Conservation (phyloP, 2,888 invertebrate species). For the Cerastoderma edule region DNA sequence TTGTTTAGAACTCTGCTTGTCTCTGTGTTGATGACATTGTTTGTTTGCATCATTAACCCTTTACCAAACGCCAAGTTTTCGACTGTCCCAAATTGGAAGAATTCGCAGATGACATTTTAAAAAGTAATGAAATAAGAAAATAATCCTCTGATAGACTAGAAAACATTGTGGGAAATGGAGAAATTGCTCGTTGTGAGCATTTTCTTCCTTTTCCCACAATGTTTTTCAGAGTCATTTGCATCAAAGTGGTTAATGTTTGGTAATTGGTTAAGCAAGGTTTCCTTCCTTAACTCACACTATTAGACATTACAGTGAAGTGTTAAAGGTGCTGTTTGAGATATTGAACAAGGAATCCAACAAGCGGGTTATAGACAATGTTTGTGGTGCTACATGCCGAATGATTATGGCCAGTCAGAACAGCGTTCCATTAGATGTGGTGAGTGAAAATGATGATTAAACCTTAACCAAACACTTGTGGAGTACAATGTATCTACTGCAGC, state of each 20-base stretch:
- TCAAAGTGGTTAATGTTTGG: neutral
- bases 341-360: constrained; percentile 87
- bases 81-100: too few relatives aligned
- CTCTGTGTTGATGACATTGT: too few relatives aligned
- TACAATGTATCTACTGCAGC: too few relatives aligned
- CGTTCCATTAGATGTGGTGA: constrained; percentile 89
- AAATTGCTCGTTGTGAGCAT: constrained; percentile 2
- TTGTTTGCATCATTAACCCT: too few relatives aligned
- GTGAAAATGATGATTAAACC: constrained; percentile 24
- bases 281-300: neutral
- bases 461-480: too few relatives aligned
- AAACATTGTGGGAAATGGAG: constrained; percentile 11
- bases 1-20: too few relatives aligned
- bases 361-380: constrained; percentile 90
- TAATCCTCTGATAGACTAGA: too few relatives aligned
- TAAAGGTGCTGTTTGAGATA: constrained; percentile 88
- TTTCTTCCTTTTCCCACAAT: constrained; percentile 9
- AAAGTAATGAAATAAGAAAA: too few relatives aligned
- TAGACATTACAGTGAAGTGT: constrained; percentile 88
- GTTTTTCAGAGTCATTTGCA: neutral
- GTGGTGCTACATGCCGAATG: constrained; percentile 90
- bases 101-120: too few relatives aligned
- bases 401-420: constrained; percentile 88
- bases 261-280: neutral
- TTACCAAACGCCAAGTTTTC: too few relatives aligned